Percentiles rank a stretch among this genome's conserved stretches.
Evolutionary conservation across 1,140 invertebrate species (phyloP).

Genomic region (Drosophila azteca): DNA sequence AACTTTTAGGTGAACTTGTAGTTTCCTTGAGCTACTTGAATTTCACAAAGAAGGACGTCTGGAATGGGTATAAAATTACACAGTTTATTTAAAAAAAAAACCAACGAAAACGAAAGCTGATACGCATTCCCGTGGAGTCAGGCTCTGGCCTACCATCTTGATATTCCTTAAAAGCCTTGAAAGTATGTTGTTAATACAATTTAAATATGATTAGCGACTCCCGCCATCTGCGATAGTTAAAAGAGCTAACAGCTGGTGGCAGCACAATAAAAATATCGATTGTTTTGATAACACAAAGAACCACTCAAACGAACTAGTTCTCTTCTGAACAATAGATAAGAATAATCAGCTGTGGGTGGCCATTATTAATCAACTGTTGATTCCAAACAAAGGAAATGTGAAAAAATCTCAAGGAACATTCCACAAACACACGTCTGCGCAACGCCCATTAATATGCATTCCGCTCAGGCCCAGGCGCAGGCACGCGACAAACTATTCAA

Average conservation of each 20-base stretch:
- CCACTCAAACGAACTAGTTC: no score
- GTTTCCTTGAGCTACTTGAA: constrained; percentile 70
- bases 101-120: constrained; percentile 20
- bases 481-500: constrained; percentile 76
- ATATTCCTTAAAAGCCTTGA: no score
- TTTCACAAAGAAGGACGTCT: constrained; percentile 67
- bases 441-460: constrained; percentile 50
- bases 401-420: constrained; percentile 36
- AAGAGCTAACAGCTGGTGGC: no score
- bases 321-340: no score
- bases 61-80: constrained; percentile 55
- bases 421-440: constrained; percentile 21
- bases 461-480: constrained; percentile 55
- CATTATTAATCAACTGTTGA: constrained; percentile 47
- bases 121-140: background rate
- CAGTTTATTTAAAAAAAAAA: background rate
- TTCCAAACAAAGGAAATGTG: constrained; percentile 58
- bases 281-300: no score
- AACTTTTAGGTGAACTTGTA: constrained; percentile 65
- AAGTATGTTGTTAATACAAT: no score
- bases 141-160: no score
- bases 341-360: no score
- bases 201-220: no score
- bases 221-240: no score
- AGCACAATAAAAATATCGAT: no score